Evolutionary conservation across 2,888 invertebrate species (phyloP).

Genomic region (Gastrophysa polygoni): DNA sequence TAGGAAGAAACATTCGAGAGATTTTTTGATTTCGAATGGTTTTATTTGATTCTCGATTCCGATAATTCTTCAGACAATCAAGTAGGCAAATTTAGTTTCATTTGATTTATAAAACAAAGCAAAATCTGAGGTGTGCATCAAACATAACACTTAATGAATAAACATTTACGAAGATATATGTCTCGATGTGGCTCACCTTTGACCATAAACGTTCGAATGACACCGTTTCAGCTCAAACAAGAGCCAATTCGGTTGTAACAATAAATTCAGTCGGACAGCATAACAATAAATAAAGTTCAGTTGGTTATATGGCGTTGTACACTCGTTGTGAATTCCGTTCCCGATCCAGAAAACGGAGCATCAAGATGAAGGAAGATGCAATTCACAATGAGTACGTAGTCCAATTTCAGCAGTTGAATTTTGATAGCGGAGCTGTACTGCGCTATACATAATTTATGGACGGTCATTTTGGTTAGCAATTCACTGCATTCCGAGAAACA

Average conservation of each 20-base stretch:
- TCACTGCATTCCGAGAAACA: neutral
- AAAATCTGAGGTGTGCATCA: too few relatives aligned
- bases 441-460: neutral
- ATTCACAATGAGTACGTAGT: constrained; percentile 16
- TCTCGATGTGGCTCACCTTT: neutral
- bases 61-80: too few relatives aligned
- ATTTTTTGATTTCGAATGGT: too few relatives aligned
- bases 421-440: neutral
- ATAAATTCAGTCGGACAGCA: neutral
- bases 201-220: neutral
- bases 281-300: neutral
- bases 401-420: constrained; percentile 18
- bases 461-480: neutral
- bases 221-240: neutral
- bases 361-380: constrained; percentile 18
- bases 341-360: constrained; percentile 18
- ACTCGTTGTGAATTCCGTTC: constrained; percentile 15
- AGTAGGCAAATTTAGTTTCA: too few relatives aligned
- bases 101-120: too few relatives aligned
- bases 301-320: neutral
- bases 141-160: neutral
- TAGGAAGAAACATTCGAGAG: too few relatives aligned
- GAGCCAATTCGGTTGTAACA: neutral
- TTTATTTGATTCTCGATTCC: too few relatives aligned
- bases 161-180: neutral